These are phyloP conservation scores for Chaetodon trifasciatus DNA, from an alignment of 2,797 vertebrate species.

Conservation along the genomic window DNA sequence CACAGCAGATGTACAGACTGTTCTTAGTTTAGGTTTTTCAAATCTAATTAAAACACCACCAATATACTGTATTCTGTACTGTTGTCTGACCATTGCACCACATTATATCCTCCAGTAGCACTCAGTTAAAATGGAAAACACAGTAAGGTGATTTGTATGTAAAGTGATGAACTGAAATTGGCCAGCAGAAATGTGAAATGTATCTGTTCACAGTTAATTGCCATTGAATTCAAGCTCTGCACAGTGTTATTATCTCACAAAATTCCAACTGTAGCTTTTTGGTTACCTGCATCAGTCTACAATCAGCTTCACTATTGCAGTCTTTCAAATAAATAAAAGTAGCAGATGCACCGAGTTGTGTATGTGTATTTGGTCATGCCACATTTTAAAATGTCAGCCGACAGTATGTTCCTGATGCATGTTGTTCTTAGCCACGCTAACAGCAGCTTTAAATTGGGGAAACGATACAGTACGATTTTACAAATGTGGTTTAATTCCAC, in stretches of 20 bases:
- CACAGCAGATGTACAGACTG: conserved; percentile 39
- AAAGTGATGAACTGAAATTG: conserved; percentile 9
- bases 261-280: conserved; percentile 40
- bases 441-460: background rate
- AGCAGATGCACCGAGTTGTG: conserved; percentile 48
- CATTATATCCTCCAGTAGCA: conserved; percentile 20
- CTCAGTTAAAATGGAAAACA: background rate
- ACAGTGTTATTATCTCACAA: conserved; percentile 38
- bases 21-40: conserved; percentile 41
- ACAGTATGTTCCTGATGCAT: background rate
- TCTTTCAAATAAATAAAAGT: conserved; percentile 77
- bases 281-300: conserved; percentile 56
- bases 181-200: conserved; percentile 11
- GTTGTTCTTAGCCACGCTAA: background rate
- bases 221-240: conserved; percentile 36
- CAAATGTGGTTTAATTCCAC: no score
- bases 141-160: conserved; percentile 40
- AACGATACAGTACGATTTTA: no score
- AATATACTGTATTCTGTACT: conserved; percentile 36
- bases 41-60: conserved; percentile 45
- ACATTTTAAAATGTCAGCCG: background rate
- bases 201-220: conserved; percentile 20
- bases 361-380: background rate
- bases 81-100: conserved; percentile 28
- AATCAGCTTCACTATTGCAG: conserved; percentile 62